These are phyloP conservation scores for Dromococcyx pavoninus DNA, from an alignment of 2,797 vertebrate species.

Conservation along the genomic window DNA sequence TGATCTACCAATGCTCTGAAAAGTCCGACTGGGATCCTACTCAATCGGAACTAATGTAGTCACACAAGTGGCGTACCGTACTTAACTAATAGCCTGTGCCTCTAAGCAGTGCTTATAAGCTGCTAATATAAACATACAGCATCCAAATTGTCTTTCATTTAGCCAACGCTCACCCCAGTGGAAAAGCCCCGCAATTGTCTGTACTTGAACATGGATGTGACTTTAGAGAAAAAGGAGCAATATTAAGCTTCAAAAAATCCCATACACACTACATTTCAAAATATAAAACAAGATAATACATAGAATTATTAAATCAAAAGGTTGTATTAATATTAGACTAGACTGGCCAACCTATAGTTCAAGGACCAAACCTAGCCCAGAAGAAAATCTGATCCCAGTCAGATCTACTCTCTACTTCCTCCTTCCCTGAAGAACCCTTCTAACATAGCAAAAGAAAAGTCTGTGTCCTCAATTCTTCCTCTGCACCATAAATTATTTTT, in stretches of 20 bases:
- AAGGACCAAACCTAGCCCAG: background rate
- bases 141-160: background rate
- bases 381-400: background rate
- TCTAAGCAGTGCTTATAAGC: background rate
- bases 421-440: background rate
- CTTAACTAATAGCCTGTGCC: background rate
- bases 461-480: background rate
- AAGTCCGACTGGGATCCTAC: background rate
- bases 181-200: background rate
- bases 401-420: background rate
- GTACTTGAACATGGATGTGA: background rate
- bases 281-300: background rate
- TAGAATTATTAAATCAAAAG: background rate
- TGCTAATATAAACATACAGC: fast-evolving
- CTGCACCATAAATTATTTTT: background rate
- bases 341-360: background rate
- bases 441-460: background rate
- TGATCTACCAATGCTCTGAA: background rate
- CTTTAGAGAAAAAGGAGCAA: background rate
- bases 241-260: background rate
- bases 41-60: background rate
- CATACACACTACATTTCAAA: background rate
- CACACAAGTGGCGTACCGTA: background rate
- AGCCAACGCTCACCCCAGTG: fast-evolving
- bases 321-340: background rate